Base-by-base conservation (phyloP, 2,113 vertebrate species). In the Seriola rivoliana region DNA sequence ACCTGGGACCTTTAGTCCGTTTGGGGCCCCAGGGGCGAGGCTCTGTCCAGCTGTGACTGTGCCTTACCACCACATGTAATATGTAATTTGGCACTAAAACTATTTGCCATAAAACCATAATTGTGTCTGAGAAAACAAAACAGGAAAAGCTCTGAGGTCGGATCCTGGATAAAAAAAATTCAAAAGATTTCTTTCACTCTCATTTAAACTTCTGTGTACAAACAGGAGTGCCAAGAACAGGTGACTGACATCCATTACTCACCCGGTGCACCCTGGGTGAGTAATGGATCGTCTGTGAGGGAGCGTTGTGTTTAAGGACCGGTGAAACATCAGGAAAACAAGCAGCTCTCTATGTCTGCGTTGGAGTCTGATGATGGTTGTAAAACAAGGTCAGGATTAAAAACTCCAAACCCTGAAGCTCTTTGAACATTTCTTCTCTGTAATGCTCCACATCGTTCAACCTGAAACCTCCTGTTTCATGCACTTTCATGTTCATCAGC, bases 251-350 rank as follows among this genome's bases (percentile, higher is more conserved):
- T 34, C 4, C 4, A 36, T 36, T 12, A 6, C 29, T 14, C 36
- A 1, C 16, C n/a, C 12, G 1, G 25, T 8, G 10, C 5, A 29
- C 13, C 7, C 60, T 17, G 21, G 50, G 3, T 66, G 81, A 80
- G 79, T 78, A 58, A 89, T 14, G 32, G 8, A 8, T 42, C 50
- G 59, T 52, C 65, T 71, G 48, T 16, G 38, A 42, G 46, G 55
- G 46, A 29, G 4, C 71, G 72, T 65, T 89, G 84, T 63, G 85
- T 89, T 84, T 40, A 74, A 17, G 64, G 21, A 48, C 70, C 8
- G 8, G 48, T 63, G 73, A 71, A 83, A 80, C 55, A 80, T 84
- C 40, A 65, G 69, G 25, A 86, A 76, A 85, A 89, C 78, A 85
- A 82, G 50, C 48, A 17, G 64, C 71, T 64, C n/a, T 59, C 62